These are phyloP conservation scores for Melipona beecheii DNA, from an alignment of 2,888 invertebrate genomes.

Conservation along the genomic window DNA sequence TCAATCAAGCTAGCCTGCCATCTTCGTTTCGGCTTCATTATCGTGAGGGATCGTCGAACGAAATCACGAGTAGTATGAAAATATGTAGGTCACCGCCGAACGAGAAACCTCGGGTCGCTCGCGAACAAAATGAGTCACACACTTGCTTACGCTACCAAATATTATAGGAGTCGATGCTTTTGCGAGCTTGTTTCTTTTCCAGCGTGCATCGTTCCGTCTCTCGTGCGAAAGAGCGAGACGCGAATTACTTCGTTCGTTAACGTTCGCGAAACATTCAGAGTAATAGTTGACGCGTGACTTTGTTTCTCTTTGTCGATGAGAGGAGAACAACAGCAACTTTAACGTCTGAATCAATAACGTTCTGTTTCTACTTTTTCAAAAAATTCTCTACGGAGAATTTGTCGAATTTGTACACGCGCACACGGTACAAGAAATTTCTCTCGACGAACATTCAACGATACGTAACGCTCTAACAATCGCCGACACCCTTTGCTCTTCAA, in stretches of 20 bases:
- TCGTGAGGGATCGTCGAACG: not conserved
- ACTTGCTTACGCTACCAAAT: not conserved
- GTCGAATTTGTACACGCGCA: not conserved
- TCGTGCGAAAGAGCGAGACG: too few relatives aligned
- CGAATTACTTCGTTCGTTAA: not conserved
- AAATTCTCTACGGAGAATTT: not conserved
- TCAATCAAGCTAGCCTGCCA: conserved; percentile 13
- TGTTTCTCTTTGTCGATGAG: not conserved
- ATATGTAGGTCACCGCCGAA: not conserved
- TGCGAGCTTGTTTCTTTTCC: not conserved
- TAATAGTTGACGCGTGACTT: not conserved
- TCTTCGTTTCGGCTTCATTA: conserved; percentile 10
- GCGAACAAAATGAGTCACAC: too few relatives aligned
- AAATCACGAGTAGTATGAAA: not conserved
- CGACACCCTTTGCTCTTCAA: not conserved
- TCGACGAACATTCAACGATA: not conserved
- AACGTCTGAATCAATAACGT: not conserved
- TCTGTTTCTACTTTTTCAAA: not conserved
- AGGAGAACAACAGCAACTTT: not conserved
- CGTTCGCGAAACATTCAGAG: not conserved
- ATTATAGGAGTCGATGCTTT: not conserved
- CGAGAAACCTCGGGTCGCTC: not conserved
- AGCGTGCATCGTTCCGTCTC: not conserved
- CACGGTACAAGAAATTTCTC: not conserved
- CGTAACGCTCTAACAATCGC: not conserved